A percentile compares a stretch with the other conserved stretches of the same genome.
phyloP scores from a whole-genome alignment of 2,113 vertebrate species.

The Glareola pratincola region DNA sequence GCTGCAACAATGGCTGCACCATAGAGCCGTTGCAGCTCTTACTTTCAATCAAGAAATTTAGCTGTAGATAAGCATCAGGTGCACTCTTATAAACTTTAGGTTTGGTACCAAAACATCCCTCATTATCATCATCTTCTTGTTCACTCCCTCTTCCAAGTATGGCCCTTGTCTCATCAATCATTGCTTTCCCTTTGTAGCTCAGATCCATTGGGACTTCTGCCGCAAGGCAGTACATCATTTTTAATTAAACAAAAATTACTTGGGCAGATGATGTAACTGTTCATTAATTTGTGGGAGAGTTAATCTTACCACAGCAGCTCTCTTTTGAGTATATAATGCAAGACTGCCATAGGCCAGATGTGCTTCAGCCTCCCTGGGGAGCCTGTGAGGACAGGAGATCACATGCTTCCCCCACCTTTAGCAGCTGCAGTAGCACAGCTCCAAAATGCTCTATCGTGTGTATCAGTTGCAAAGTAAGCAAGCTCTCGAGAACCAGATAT shows the following conservation, averaged over 20 bases:
- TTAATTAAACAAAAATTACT: slow-evolving; percentile 7
- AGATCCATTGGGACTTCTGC: background rate
- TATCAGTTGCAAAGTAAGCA: background rate
- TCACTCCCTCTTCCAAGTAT: background rate
- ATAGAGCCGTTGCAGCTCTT: background rate
- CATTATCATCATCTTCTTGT: background rate
- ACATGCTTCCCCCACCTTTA: background rate
- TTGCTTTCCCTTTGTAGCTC: background rate
- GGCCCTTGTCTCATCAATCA: background rate
- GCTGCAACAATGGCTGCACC: background rate
- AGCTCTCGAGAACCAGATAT: background rate
- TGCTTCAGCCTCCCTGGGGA: background rate
- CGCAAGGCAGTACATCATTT: background rate
- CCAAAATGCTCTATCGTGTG: background rate
- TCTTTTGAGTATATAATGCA: background rate
- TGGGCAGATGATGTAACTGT: background rate
- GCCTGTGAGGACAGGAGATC: background rate
- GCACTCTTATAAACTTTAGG: background rate
- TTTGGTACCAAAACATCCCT: background rate
- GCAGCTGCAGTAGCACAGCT: background rate
- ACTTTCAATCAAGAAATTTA: background rate
- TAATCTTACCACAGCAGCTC: background rate
- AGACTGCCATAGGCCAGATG: background rate
- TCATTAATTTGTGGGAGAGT: background rate
- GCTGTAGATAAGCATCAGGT: background rate